phyloP scores from a whole-genome alignment of 1,140 invertebrate genomes.

The Globodera ellingtonae region DNA sequence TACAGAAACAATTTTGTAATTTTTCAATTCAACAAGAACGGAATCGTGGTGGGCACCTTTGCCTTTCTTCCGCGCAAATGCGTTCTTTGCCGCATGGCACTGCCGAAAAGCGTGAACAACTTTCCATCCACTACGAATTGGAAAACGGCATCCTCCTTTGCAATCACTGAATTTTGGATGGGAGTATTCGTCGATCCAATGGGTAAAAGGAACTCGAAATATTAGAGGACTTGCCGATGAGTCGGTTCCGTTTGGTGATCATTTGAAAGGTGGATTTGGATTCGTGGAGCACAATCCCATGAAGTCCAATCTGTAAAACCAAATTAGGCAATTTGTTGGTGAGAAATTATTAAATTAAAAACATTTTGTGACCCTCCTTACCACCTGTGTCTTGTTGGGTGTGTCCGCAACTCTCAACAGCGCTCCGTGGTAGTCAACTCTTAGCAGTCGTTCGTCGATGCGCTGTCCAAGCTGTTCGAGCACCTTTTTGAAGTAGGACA shows the following conservation, averaged over 20 bases:
- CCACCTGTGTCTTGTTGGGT: constrained; percentile 41
- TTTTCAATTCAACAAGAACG: constrained; percentile 38
- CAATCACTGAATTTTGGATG: constrained; percentile 44
- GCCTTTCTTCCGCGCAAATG: constrained; percentile 41
- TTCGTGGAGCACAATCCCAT: constrained; percentile 52
- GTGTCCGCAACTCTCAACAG: constrained; percentile 39
- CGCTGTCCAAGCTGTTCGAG: constrained; percentile 24
- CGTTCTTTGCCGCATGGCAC: constrained; percentile 43
- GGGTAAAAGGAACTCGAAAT: neutral
- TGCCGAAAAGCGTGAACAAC: constrained; percentile 51
- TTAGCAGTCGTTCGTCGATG: constrained; percentile 36
- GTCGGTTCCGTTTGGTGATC: constrained; percentile 39
- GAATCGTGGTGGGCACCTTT: constrained; percentile 33
- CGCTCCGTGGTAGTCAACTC: constrained; percentile 43
- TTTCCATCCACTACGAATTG: constrained; percentile 46
- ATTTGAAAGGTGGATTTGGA: constrained; percentile 50
- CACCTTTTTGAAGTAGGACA: constrained; percentile 36
- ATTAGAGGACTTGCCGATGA: constrained; percentile 39
- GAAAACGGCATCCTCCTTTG: constrained; percentile 43
- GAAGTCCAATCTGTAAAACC: constrained; percentile 42
- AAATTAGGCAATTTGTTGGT: neutral
- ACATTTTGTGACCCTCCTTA: neutral
- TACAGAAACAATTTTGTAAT: neutral
- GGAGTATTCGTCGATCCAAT: constrained; percentile 19
- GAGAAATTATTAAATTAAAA: constrained; percentile 9